Base-by-base conservation (phyloP, 92 coral and sea anemone species). In the Ricordea florida region DNA sequence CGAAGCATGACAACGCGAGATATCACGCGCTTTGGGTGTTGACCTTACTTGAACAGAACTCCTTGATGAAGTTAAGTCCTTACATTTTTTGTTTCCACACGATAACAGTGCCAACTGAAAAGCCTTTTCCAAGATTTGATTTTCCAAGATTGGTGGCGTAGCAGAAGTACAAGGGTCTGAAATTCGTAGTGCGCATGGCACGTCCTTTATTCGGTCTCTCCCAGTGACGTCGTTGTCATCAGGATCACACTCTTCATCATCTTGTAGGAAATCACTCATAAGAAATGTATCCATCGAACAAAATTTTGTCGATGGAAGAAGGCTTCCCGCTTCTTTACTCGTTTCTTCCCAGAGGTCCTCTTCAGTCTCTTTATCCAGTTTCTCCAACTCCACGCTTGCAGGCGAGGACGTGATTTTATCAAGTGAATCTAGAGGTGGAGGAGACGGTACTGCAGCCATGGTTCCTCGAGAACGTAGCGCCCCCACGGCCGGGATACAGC, bases 351-450 rank as follows among this genome's bases (percentile, higher is more conserved):
- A 47, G 9, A 26, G 8, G 10, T 62, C 21, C 44, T 23, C 37
- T 34, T 79, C 64, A n/a, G 43, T 40, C 56, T 78, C 32, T 15
- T 31, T 7, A 13, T 32, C 36, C 3, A 56, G 13, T 11, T 43
- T 50, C 9, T 46, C 18, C 24, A 47, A 29, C 24, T 63, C 74
- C 37, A 2, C 62, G 31, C 29, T 30, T 9, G 69, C 52, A 11
- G 82, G 37, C 22, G 77, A 41, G 16, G 80, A 82, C 30, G 79
- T 66, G 9, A 90, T 57, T 23, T 86, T 66, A 3, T 85, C 80
- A 32, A 91, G 56, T 38, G 82, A 68, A 23, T 91, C 97, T 34
- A 91, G 28, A 9, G 93, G 64, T 10, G 97, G 97, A 31, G 97
- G 97, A 1, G 83, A 69, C 7, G 97, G 97, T 21, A 91, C 82